Percentiles rank a stretch among this genome's conserved stretches.
Conservation (phyloP, 1,140 invertebrate genomes). For the Mercenaria mercenaria region DNA sequence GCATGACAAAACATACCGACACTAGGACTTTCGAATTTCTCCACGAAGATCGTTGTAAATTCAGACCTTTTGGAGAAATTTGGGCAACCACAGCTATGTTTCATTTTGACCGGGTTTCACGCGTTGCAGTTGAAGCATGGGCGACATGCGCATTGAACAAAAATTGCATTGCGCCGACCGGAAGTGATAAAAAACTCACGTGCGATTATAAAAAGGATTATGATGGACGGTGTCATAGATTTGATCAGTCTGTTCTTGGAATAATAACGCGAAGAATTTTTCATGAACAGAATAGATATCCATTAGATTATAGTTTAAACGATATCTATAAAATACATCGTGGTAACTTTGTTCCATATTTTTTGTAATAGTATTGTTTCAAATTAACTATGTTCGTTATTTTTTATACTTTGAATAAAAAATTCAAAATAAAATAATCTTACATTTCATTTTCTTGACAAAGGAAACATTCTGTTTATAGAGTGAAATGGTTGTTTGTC, state of each 20-base stretch:
- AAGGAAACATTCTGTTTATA: too few relatives aligned
- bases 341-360: constrained; percentile 26
- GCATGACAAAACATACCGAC: constrained; percentile 48
- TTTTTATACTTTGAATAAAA: not conserved
- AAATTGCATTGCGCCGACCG: constrained; percentile 47
- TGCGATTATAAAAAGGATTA: not conserved
- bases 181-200: not conserved
- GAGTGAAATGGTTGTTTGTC: too few relatives aligned
- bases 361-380: not conserved
- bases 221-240: constrained; percentile 45
- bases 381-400: not conserved
- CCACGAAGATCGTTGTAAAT: constrained; percentile 53
- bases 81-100: constrained; percentile 44
- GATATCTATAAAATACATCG: constrained; percentile 20
- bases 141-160: constrained; percentile 40
- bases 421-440: not conserved
- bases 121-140: constrained; percentile 34
- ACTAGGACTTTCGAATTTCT: constrained; percentile 30
- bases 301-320: not conserved
- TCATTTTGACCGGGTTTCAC: constrained; percentile 39
- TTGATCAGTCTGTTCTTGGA: constrained; percentile 22
- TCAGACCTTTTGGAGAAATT: constrained; percentile 45
- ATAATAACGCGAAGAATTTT: constrained; percentile 8
- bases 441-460: not conserved
- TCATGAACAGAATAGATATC: constrained; percentile 48